phyloP scores from a whole-genome alignment of 2,888 invertebrate species.

The Apeira syringaria region DNA sequence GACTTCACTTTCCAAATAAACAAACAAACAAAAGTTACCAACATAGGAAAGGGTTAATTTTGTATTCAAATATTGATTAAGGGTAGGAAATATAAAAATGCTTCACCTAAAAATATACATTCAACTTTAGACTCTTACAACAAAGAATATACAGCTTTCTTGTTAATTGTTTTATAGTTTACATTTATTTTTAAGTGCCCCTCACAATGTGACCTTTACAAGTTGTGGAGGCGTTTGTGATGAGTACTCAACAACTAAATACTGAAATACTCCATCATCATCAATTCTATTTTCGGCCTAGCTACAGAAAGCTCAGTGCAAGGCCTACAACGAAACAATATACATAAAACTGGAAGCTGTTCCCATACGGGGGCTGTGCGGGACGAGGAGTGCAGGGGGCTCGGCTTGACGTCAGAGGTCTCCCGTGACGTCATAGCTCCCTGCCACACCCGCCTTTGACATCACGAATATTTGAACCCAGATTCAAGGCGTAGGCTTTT shows the following conservation, averaged over 20 bases:
- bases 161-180: no score
- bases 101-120: no score
- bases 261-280: no score
- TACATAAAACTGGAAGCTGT: constrained; percentile 62
- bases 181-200: no score
- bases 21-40: no score
- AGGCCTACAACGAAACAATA: constrained; percentile 60
- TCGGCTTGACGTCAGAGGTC: constrained; percentile 76
- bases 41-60: no score
- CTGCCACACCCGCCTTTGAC: constrained; percentile 79
- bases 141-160: no score
- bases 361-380: constrained; percentile 48
- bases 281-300: constrained; percentile 10
- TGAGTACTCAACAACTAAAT: neutral
- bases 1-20: no score
- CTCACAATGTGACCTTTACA: neutral
- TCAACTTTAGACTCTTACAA: no score
- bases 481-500: constrained; percentile 16
- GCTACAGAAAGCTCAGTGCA: constrained; percentile 25
- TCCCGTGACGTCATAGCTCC: constrained; percentile 75
- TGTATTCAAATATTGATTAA: no score
- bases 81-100: no score
- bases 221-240: neutral
- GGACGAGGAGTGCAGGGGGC: constrained; percentile 42
- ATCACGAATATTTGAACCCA: constrained; percentile 56